These are phyloP conservation scores for Drosophila orosa DNA, from an alignment of 1,140 invertebrate genomes.

Conservation along the genomic window DNA sequence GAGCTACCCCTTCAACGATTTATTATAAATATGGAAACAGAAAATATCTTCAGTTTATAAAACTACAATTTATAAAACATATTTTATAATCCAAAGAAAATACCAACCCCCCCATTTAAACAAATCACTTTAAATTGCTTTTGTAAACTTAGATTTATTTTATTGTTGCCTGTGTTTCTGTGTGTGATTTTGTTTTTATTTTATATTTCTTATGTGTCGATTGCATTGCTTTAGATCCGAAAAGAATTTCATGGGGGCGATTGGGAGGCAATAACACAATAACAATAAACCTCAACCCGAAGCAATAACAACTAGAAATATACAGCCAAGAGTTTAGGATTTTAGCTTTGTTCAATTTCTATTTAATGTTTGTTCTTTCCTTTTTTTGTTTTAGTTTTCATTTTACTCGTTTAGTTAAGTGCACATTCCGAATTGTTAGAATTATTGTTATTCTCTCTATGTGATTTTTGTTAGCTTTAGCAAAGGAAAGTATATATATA, in stretches of 20 bases:
- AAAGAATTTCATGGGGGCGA: conserved; percentile 22
- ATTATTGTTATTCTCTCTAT: conserved; percentile 25
- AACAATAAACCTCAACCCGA: conserved; percentile 36
- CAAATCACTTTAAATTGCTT: not conserved
- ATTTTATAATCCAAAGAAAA: not conserved
- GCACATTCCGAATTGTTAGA: conserved; percentile 50
- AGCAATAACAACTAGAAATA: conserved; percentile 49
- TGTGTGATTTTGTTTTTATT: not conserved
- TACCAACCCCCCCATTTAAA: not conserved
- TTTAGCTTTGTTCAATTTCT: conserved; percentile 13
- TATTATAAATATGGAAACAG: not conserved
- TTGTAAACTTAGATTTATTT: conserved; percentile 53
- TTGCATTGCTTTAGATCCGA: conserved; percentile 12
- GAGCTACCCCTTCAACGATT: too few species aligned
- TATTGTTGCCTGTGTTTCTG: conserved; percentile 26
- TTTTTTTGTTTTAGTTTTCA: not conserved
- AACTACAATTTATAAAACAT: not conserved
- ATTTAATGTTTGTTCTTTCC: not conserved
- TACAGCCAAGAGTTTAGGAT: conserved; percentile 41
- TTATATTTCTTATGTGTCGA: not conserved
- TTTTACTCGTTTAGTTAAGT: conserved; percentile 32
- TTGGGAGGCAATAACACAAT: conserved; percentile 27
- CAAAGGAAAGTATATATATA: conserved; percentile 8
- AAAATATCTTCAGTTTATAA: not conserved
- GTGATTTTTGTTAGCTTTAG: conserved; percentile 19